A percentile compares a stretch with the other conserved stretches of the same genome.
phyloP scores from a whole-genome alignment of 2,888 invertebrate genomes.

The Shargacucullia verbasci region DNA sequence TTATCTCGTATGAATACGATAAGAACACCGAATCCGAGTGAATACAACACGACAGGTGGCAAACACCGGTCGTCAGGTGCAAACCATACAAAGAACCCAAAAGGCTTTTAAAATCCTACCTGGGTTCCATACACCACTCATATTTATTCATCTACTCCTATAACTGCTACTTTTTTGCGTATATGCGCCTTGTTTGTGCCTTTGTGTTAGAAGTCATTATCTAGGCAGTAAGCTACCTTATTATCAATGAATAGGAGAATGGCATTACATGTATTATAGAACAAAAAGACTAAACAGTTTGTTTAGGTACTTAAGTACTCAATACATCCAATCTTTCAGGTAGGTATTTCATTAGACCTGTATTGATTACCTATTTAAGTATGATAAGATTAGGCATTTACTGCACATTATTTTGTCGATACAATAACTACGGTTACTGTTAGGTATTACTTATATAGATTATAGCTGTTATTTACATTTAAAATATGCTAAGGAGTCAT shows the following conservation, averaged over 20 bases:
- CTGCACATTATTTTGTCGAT: too few species aligned
- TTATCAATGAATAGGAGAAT: slow-evolving; percentile 32
- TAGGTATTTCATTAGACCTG: too few species aligned
- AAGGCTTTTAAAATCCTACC: slow-evolving; percentile 58
- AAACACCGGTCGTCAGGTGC: slow-evolving; percentile 66
- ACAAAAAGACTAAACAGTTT: slow-evolving; percentile 9
- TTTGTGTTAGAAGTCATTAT: slow-evolving; percentile 34
- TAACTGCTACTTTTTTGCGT: slow-evolving; percentile 7
- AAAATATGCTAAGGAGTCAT: too few species aligned
- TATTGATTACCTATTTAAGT: too few species aligned
- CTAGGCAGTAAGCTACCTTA: slow-evolving; percentile 25
- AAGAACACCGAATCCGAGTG: slow-evolving; percentile 37
- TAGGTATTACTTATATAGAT: too few species aligned
- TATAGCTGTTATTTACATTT: too few species aligned
- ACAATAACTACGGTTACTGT: too few species aligned
- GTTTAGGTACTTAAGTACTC: slow-evolving; percentile 7
- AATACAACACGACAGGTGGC: slow-evolving; percentile 66
- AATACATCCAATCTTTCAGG: slow-evolving; percentile 1
- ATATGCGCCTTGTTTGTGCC: not conserved
- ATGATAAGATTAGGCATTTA: too few species aligned
- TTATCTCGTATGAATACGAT: slow-evolving; percentile 39
- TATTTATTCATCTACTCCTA: slow-evolving; percentile 14
- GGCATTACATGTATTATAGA: slow-evolving; percentile 15
- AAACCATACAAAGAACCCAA: slow-evolving; percentile 48
- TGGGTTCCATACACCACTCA: slow-evolving; percentile 34